Percentiles rank a stretch among this genome's conserved stretches.
Evolutionary conservation across 1,140 invertebrate genomes (phyloP).

Genomic region (Acyrthosiphon pisum): DNA sequence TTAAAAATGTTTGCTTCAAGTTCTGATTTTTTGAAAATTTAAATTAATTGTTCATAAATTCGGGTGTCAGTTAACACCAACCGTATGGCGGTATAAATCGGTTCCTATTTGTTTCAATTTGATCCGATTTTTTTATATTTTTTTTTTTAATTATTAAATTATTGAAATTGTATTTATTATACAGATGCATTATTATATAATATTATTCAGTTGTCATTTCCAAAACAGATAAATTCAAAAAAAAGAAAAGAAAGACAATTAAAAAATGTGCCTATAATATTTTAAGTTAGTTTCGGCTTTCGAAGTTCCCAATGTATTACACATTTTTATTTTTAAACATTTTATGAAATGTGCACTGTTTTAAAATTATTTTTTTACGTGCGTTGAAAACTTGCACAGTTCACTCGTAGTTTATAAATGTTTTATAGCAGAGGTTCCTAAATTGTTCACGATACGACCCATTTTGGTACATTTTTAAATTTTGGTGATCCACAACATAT

Average conservation of each 20-base stretch:
- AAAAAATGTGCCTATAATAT: not conserved
- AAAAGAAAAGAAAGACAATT: not conserved
- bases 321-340: not conserved
- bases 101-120: too few relatives aligned
- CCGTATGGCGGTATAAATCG: too few relatives aligned
- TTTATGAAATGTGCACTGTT: not conserved
- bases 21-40: not conserved
- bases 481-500: too few relatives aligned
- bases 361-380: not conserved
- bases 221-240: not conserved
- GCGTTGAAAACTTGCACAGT: not conserved
- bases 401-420: not conserved
- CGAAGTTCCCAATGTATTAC: not conserved
- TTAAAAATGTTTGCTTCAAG: not conserved
- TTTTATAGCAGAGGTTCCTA: not conserved
- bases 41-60: too few relatives aligned
- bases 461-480: too few relatives aligned
- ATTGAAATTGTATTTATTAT: too few relatives aligned
- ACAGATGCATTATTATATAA: not conserved
- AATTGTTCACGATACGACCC: too few relatives aligned
- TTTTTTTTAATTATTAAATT: too few relatives aligned
- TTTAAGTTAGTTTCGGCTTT: not conserved
- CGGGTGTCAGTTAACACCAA: too few relatives aligned
- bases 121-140: too few relatives aligned
- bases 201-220: not conserved